Percentiles rank a stretch among this genome's conserved stretches.
phyloP scores from a whole-genome alignment of 2,797 vertebrate species.

The Hydrocynus forskahlii region DNA sequence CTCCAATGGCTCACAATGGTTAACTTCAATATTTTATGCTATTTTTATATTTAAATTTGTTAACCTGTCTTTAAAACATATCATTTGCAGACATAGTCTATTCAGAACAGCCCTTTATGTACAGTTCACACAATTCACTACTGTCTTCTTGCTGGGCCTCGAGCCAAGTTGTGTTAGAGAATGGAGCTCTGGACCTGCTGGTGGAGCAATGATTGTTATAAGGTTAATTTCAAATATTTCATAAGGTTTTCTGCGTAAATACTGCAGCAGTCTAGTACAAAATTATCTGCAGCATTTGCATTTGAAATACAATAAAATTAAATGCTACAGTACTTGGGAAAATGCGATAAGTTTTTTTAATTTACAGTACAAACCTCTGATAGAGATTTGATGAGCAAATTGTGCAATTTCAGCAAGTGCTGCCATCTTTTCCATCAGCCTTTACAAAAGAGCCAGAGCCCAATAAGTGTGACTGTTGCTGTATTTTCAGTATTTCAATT shows the following conservation, averaged over 20 bases:
- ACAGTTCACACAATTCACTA: too few species aligned
- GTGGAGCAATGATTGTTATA: neutral
- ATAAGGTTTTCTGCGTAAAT: neutral
- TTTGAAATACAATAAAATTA: too few species aligned
- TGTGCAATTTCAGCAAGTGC: neutral
- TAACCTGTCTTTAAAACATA: too few species aligned
- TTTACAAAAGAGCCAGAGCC: neutral
- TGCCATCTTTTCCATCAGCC: neutral
- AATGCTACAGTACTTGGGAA: neutral
- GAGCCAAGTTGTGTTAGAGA: neutral
- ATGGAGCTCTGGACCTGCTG: neutral
- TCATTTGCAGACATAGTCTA: too few species aligned
- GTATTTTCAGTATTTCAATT: conserved; percentile 6
- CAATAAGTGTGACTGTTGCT: neutral
- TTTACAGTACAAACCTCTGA: neutral
- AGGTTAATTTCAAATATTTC: neutral
- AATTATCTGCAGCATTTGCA: neutral
- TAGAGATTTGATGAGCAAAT: neutral
- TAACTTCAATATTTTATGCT: too few species aligned
- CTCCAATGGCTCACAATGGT: too few species aligned
- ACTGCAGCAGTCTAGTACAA: neutral
- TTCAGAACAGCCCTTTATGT: too few species aligned
- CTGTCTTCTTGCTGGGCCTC: too few species aligned
- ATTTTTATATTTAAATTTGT: too few species aligned
- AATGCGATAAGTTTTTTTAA: neutral